phyloP scores from a whole-genome alignment of 1,140 invertebrate genomes.

The Drosophila ambigua region DNA sequence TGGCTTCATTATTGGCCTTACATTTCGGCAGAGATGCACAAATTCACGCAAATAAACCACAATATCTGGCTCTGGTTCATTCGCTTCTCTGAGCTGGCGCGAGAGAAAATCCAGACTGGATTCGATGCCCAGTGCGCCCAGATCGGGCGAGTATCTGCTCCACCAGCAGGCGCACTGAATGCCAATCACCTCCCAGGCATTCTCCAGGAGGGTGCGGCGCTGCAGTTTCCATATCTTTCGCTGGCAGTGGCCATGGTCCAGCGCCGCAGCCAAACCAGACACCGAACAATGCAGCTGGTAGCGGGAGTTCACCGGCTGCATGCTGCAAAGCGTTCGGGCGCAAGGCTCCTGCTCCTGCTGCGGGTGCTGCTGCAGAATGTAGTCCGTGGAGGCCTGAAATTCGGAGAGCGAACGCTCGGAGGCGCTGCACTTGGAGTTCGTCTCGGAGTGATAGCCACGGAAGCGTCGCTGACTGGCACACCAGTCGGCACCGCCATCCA shows the following conservation, averaged over 20 bases:
- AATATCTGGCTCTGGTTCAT: no score
- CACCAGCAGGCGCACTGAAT: slow-evolving; percentile 5
- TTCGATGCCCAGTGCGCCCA: neutral
- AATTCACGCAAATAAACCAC: no score
- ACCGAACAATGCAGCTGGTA: no score
- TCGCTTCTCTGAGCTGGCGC: no score
- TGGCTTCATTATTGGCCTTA: no score
- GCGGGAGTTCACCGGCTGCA: no score
- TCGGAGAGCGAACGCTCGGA: neutral
- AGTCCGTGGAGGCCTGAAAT: neutral
- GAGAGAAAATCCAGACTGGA: no score
- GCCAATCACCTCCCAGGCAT: slow-evolving; percentile 12
- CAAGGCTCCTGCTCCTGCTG: neutral
- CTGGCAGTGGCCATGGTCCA: no score
- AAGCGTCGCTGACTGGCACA: neutral
- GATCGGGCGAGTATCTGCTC: neutral
- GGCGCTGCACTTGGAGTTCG: neutral
- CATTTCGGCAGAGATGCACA: no score
- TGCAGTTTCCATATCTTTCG: slow-evolving; percentile 1
- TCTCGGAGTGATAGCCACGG: slow-evolving; percentile 1
- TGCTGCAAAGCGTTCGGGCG: no score
- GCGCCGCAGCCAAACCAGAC: no score
- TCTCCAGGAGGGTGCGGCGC: slow-evolving; percentile 33
- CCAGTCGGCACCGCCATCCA: slow-evolving; percentile 6
- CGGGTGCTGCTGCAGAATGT: neutral